Base-by-base conservation (phyloP, 1,140 invertebrate genomes). In the Chlorops oryzae region DNA sequence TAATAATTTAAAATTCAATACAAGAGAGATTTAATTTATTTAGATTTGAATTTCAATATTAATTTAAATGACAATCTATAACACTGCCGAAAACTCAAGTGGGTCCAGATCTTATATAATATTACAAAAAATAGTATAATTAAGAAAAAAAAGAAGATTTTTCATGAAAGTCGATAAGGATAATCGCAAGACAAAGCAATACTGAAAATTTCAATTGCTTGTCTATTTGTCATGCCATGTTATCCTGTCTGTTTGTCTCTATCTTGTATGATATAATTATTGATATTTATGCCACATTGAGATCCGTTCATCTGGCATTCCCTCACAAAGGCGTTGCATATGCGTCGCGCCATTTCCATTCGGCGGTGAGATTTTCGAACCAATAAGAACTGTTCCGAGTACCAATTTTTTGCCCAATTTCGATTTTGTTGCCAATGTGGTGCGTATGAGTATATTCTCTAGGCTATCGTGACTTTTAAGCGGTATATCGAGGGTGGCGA, bases 371-470 rank as follows among this genome's bases (percentile, higher is more conserved):
- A 37, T 40, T 3, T 44, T 48, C 6, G 41, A 50, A 37, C 65
- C 62, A 7, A 68, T 39, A 9, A 63, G 22, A 0, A 68, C 65
- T 0, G 65, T 65, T 38, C 65, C 65, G 13, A 68, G 45, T 20
- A 78, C 73, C 5, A 73, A 63, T 60, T 83, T 83, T 56, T 81
- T 81, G 22, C 76, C 80, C 71, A 77, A 56, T 52, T 70, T 70
- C 15, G 52, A 45, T 39, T 70, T 70, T 15, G 67, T 70, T 13
- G 67, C 67, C 42, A 70, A 5, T 4, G 64, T 67, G 1, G 62
- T 57, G 2, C 63, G 55, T 3, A 70, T 50, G 7, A 56, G 52
- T 15, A 70, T 62, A 15, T 64, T 51, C 40, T 70, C 55, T 32
- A 70, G 47, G 48, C 63, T 56, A 0, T 62, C 58, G 3, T 62